Evolutionary conservation across 2,888 invertebrate species (phyloP).

Genomic region (Dynastes hyllus): DNA sequence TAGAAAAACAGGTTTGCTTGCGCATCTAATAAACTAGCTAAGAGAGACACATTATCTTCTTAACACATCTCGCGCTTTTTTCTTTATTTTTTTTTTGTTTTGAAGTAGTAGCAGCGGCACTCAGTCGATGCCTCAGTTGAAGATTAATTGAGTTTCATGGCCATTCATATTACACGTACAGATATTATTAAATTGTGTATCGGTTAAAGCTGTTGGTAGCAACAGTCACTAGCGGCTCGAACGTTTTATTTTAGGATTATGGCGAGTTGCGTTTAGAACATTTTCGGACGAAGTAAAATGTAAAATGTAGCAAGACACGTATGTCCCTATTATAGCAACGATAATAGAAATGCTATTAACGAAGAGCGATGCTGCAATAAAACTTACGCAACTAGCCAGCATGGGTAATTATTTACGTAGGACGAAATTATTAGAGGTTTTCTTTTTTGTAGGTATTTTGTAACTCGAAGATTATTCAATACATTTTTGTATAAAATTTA

Average conservation of each 20-base stretch:
- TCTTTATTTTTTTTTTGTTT: constrained; percentile 1
- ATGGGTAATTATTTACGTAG: constrained; percentile 33
- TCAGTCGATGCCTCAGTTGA: constrained; percentile 8
- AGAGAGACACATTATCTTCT: constrained; percentile 41
- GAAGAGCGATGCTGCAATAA: constrained; percentile 37
- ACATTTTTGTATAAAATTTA: constrained; percentile 9
- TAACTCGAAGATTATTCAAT: constrained; percentile 23
- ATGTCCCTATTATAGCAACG: constrained; percentile 7
- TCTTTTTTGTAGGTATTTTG: constrained; percentile 25
- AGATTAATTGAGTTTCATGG: constrained; percentile 39
- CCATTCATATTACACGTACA: constrained; percentile 4
- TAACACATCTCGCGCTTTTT: constrained; percentile 26
- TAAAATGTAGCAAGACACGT: constrained; percentile 5
- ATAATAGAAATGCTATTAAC: constrained; percentile 44
- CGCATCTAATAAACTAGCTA: constrained; percentile 34
- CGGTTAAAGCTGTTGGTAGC: background rate
- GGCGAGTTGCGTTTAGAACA: background rate
- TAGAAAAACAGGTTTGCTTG: constrained; percentile 42
- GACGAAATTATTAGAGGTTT: constrained; percentile 29
- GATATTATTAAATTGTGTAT: constrained; percentile 9
- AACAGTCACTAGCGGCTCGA: background rate
- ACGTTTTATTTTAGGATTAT: background rate
- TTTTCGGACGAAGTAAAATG: constrained; percentile 1
- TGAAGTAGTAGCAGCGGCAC: constrained; percentile 16
- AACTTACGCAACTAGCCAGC: constrained; percentile 22